Base-by-base conservation (phyloP, 2,113 vertebrate species). In the Campylorhamphus procurvoides region DNA sequence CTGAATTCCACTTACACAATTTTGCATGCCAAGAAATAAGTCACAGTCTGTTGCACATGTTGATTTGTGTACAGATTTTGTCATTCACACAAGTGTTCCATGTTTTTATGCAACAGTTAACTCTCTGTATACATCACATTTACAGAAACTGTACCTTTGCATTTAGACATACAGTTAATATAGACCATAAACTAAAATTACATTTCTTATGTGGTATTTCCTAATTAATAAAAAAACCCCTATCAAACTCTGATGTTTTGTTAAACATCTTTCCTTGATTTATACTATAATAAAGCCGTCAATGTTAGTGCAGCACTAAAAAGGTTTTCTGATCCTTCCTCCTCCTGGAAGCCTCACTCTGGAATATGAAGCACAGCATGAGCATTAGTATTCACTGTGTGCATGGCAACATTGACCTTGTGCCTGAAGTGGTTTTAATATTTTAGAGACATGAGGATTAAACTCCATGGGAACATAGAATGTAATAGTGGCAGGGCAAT, bases 391-490 rank as follows among this genome's bases (percentile, higher is more conserved):
- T 92, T 89, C 69, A 47, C 28, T 31, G 35, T 0, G 0, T 86
- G 64, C 22, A 35, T 18, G n/a, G 71, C 40, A 67, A 71, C 60
- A 58, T 3, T 85, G 71, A 80, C 81, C 55, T 53, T 62, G 42
- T 62, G 74, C 71, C 87, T 93, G 87, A 24, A 20, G 14, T 37
- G 79, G 52, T 46, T 92, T 96, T 89, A 95, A 44, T 78, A 80
- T 83, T 85, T 90, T 39, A 92, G 53, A 91, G 52, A 93, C 58
- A 59, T 1, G 13, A 14, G 28, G 68, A 92, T 91, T 94, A 87
- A 96, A 69, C 69, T 96, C 90, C 93, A 96, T 69, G 80, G 89
- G 95, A 96, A 96, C 94, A 50, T 4, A 56, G 59, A 14, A 40
- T 1, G 14, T 63, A 90, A 88, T 25, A 84, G 69, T 35, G 58